These are phyloP conservation scores for Orientallactaga sibirica DNA, from an alignment of 2,797 vertebrate species.

Conservation along the genomic window DNA sequence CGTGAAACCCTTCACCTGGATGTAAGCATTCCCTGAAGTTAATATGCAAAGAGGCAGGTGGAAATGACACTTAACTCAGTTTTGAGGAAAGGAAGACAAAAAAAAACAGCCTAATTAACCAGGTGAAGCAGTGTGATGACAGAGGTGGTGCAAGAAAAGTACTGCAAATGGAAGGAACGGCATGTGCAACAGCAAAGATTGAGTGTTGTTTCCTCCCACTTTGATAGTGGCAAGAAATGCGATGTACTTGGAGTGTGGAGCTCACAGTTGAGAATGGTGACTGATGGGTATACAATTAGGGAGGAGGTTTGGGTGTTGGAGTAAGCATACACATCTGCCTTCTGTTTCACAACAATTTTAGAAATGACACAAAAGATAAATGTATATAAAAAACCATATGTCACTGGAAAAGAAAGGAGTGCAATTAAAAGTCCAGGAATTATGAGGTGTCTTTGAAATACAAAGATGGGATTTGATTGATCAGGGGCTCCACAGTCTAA, in stretches of 20 bases:
- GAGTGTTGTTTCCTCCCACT: not conserved
- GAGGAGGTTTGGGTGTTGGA: not conserved
- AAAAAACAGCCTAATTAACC: not conserved
- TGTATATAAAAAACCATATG: not conserved
- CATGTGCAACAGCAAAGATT: not conserved
- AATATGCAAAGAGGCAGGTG: not conserved
- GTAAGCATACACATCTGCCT: not conserved
- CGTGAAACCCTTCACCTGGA: not conserved
- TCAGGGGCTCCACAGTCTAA: not conserved
- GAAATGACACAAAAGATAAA: not conserved
- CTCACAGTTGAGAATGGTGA: not conserved
- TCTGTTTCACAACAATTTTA: not conserved
- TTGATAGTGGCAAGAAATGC: not conserved
- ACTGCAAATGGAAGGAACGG: not conserved
- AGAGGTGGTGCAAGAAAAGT: not conserved
- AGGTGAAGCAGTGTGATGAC: not conserved
- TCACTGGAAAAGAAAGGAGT: not conserved
- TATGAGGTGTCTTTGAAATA: not conserved
- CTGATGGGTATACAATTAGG: not conserved
- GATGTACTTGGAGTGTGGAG: not conserved
- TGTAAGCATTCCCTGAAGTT: not conserved
- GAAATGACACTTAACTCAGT: too few relatives aligned
- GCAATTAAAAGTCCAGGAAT: not conserved
- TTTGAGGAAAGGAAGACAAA: not conserved
- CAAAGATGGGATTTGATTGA: not conserved